phyloP scores from a whole-genome alignment of 1,140 invertebrate species.

The Cryptotermes secundus region DNA sequence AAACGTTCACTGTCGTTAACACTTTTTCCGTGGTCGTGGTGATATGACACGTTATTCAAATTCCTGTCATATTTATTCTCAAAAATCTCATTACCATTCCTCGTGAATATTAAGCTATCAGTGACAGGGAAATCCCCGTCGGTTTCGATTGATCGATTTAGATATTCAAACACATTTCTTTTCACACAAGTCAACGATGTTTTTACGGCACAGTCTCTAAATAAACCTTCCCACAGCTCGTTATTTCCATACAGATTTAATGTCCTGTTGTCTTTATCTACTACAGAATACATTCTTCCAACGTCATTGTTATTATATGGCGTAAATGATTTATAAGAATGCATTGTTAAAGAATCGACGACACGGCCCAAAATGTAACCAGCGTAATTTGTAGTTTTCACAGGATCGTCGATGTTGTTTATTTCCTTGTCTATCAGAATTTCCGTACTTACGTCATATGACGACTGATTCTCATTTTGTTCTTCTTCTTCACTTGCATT shows the following conservation, averaged over 20 bases:
- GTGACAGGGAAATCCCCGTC: slow-evolving; percentile 14
- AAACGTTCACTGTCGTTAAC: not conserved
- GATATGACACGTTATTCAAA: not conserved
- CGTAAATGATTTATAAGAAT: not conserved
- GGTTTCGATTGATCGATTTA: slow-evolving; percentile 15
- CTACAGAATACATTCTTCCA: not conserved
- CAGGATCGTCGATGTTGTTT: not conserved
- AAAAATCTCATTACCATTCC: not conserved
- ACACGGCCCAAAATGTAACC: not conserved
- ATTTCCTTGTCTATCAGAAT: not conserved
- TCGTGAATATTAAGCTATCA: slow-evolving; percentile 23
- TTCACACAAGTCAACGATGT: slow-evolving; percentile 12
- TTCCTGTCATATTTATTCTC: slow-evolving; percentile 29
- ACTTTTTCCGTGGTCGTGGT: not conserved
- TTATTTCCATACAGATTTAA: not conserved
- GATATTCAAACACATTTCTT: slow-evolving; percentile 27
- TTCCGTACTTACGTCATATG: not conserved
- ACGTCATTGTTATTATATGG: not conserved
- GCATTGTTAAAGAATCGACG: not conserved
- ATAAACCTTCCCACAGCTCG: slow-evolving; percentile 25
- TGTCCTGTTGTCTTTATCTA: not conserved
- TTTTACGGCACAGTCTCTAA: not conserved
- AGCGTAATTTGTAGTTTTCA: not conserved
- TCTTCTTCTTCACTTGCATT: not conserved
- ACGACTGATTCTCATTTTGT: not conserved